Evolutionary conservation across 2,797 vertebrate genomes (phyloP), one percentile per base, ranked within the genome.

Genomic region (Apogon hyalosoma): DNA sequence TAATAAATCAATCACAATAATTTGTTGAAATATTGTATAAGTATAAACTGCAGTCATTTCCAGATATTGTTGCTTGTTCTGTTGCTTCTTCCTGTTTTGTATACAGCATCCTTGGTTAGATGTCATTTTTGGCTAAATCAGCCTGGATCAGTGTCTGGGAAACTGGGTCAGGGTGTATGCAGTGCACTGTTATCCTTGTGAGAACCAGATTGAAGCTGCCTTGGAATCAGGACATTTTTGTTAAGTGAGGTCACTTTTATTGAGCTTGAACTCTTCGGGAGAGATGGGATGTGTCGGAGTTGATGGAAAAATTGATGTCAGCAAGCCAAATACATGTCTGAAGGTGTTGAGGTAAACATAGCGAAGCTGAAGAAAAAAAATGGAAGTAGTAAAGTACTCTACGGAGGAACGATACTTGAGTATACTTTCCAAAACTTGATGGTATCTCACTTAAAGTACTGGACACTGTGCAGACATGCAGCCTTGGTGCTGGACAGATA

Each of bases 91-190:
- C 16, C 21, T 19, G 16, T 19, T 11, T 14, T 16, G 0, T 31
- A 51, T 14, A 7, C 42, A 0, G 8, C 13, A 4, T 61, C 53
- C 49, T 52, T 41, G 38, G 51, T 65, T 60, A 16, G 10, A 4
- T 19, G 18, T 21, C 10, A 11, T 4, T 6, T 46, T 52, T 60
- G 19, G 54, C 12, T 10, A 43, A 19, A 40, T 14, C 1, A 67
- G 48, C 45, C 15, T 41, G 50, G 28, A 64, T 82, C 7, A 6
- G 33, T 69, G 66, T 76, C 46, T 6, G 40, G 24, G 52, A 58
- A 79, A 85, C 47, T 62, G 71, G 75, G 80, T 74, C 77, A 84
- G 54, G 54, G 76, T 36, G 71, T 79, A 63, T 49, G 55, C 14
- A 58, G 16, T 42, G 21, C 4, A 2, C 13, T 36, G 43, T 49